Conservation (phyloP, 2,888 invertebrate genomes). For the Plemyria rubiginata region DNA sequence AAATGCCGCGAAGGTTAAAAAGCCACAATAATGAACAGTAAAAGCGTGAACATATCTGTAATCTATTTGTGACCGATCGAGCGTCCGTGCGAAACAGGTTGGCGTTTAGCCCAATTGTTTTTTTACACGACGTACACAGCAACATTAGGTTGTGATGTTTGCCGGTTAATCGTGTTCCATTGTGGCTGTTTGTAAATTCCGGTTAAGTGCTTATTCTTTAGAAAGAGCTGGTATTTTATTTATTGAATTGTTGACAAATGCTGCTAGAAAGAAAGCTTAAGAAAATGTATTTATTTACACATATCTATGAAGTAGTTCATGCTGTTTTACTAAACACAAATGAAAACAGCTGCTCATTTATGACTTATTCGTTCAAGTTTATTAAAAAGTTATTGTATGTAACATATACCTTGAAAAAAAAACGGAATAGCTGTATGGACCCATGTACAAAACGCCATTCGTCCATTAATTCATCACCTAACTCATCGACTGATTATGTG, state of each 20-base stretch:
- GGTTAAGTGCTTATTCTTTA: neutral
- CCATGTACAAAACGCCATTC: too few relatives aligned
- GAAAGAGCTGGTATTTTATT: neutral
- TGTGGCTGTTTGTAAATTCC: conserved; percentile 15
- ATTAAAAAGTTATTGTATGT: too few relatives aligned
- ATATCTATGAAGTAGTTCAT: too few relatives aligned
- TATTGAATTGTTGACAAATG: neutral
- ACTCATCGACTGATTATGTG: too few relatives aligned
- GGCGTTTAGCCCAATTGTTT: conserved; percentile 58
- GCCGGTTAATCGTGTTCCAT: conserved; percentile 25
- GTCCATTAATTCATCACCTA: too few relatives aligned
- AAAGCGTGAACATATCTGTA: conserved; percentile 57
- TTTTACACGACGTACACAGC: conserved; percentile 52
- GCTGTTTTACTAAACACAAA: too few relatives aligned
- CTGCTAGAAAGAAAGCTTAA: neutral
- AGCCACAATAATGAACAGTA: conserved; percentile 38
- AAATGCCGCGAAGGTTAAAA: conserved; percentile 24
- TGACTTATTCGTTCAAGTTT: too few relatives aligned
- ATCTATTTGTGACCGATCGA: conserved; percentile 56
- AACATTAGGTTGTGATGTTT: conserved; percentile 45
- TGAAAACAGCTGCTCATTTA: too few relatives aligned
- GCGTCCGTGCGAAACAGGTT: conserved; percentile 57
- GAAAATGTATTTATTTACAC: neutral
- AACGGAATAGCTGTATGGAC: too few relatives aligned
- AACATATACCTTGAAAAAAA: too few relatives aligned